These are phyloP conservation scores for Tylochromis polylepis DNA, from an alignment of 2,113 vertebrate species.

Conservation along the genomic window DNA sequence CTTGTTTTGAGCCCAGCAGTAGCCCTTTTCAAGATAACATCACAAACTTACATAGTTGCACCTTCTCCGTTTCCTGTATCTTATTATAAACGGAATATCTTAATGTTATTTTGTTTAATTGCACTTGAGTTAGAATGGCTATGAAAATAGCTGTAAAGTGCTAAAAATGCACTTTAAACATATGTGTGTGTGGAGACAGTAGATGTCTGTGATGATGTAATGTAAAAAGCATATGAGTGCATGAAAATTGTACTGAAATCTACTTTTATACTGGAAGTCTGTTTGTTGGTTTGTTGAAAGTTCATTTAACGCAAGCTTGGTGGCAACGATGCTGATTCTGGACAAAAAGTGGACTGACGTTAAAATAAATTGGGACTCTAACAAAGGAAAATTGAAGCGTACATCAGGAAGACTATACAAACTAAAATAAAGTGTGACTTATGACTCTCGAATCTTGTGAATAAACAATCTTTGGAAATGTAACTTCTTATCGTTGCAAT, in stretches of 20 bases:
- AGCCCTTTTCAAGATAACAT: neutral
- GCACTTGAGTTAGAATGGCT: neutral
- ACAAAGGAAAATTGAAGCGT: neutral
- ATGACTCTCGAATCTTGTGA: neutral
- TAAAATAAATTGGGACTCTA: neutral
- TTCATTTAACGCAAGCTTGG: neutral
- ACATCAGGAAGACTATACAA: neutral
- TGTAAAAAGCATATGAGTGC: rapidly evolving
- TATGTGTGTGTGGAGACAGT: neutral
- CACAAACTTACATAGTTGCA: neutral
- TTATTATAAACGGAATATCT: neutral
- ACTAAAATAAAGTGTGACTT: neutral
- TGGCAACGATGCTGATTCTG: neutral
- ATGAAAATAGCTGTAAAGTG: neutral
- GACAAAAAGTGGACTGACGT: neutral
- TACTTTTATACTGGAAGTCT: rapidly evolving
- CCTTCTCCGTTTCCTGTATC: neutral
- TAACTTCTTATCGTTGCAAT: neutral
- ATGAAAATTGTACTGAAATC: neutral
- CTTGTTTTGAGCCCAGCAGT: neutral
- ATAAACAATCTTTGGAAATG: neutral
- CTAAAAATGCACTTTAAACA: neutral
- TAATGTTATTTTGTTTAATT: neutral
- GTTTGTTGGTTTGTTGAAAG: neutral
- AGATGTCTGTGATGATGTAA: neutral